Conservation (phyloP, 2,113 vertebrate genomes). For the Chionis minor region DNA sequence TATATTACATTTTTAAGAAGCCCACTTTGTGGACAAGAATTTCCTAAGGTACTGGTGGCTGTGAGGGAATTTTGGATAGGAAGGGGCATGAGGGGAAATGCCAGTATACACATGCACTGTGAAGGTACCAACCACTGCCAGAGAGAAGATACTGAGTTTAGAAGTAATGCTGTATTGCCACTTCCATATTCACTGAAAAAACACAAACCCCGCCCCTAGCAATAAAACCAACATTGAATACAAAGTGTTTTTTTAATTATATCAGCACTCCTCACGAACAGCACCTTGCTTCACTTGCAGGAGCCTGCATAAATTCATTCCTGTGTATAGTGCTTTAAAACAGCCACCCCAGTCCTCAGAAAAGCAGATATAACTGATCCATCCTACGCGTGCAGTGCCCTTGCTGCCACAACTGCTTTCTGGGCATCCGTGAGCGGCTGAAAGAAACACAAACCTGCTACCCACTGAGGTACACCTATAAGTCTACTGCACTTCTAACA, state of each 20-base stretch:
- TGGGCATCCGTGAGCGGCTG: not conserved
- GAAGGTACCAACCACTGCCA: not conserved
- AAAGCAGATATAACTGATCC: not conserved
- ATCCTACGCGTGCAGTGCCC: not conserved
- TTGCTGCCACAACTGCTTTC: not conserved
- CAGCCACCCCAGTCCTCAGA: not conserved
- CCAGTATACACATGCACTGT: not conserved
- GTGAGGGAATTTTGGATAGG: not conserved
- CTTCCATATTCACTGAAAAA: not conserved
- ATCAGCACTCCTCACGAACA: not conserved
- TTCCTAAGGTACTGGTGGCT: not conserved
- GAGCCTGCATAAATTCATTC: not conserved
- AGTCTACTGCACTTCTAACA: not conserved
- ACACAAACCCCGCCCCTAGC: not conserved
- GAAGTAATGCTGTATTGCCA: not conserved
- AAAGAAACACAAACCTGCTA: not conserved
- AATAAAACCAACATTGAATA: not conserved
- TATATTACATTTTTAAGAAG: not conserved
- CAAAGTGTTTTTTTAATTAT: not conserved
- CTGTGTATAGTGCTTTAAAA: not conserved
- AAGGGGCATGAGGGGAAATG: not conserved
- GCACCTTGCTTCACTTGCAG: not conserved
- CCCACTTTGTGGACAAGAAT: not conserved
- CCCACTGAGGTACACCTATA: not conserved
- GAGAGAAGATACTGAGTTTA: not conserved